Base-by-base conservation (phyloP, 2,888 invertebrate species). In the Papilio gigon region DNA sequence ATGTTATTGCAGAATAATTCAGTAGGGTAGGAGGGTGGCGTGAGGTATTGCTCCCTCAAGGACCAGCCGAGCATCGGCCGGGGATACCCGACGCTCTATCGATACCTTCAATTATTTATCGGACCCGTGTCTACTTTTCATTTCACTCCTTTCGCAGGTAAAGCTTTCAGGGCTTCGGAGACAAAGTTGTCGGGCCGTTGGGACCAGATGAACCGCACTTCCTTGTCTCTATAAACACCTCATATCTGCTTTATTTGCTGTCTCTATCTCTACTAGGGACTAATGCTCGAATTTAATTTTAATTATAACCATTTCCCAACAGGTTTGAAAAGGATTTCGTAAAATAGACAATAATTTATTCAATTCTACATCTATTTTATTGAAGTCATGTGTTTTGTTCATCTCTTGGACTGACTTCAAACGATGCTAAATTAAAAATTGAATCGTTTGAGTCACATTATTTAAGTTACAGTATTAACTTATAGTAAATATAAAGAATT, bases 1-100 rank as follows among this genome's bases (percentile, higher is more conserved):
- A 89, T 90, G 90, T 92, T 92, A 92, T 92, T 90, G 89, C 88
- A 78, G 89, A 92, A 92, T 92, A 92, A 92, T 92, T 92, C 91
- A 92, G 89, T 86, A 88, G 88, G 80, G 79, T 71, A 76, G 83
- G 86, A 87, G 90, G 90, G 90, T 85, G 84, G 81, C 77, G 80
- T 90, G 90, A 92, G 83, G 82, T 87, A 92, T 91, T 84, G 85
- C 87, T 90, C 91, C 91, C 91, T 85, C 79, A 84, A 87, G 90
- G 86, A 84, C 82, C 78, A 71, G 75, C 73, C 78, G 81, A 77
- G 82, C 78, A 78, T 79, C 87, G 84, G 84, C 86, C 88, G 87
- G 87, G 82, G 84, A 88, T 85, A 87, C 87, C 88, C 90, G 86
- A 83, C 83, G 85, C 89, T 90, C 86, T 88, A 89, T 90, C 89